Conservation (phyloP, 2,113 vertebrate species). For the Alexandromys fortis region DNA sequence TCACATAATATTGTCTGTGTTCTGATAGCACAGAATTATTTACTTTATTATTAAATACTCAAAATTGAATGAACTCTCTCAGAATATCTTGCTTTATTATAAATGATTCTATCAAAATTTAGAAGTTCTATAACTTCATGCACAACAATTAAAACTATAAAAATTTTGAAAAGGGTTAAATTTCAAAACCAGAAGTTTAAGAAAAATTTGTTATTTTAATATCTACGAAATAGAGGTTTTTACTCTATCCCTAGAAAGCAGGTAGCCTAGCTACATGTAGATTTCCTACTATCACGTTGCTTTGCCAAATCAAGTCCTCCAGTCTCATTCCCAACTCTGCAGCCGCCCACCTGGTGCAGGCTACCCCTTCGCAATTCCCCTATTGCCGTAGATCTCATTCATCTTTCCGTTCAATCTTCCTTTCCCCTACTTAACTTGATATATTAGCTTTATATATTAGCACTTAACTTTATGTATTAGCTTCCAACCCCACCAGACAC, state of each 20-base stretch:
- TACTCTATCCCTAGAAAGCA: background rate
- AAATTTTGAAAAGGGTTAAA: background rate
- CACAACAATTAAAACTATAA: background rate
- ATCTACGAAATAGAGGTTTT: background rate
- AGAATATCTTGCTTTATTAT: background rate
- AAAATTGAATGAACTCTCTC: background rate
- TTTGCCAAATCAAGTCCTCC: background rate
- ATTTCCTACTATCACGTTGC: background rate
- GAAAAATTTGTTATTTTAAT: background rate
- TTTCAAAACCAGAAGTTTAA: background rate
- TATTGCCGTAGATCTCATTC: too few relatives aligned
- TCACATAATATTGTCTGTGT: background rate
- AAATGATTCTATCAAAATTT: background rate
- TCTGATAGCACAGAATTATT: background rate
- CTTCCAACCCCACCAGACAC: too few relatives aligned
- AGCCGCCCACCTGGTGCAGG: rapidly evolving
- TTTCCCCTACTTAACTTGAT: too few relatives aligned
- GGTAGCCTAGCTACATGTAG: background rate
- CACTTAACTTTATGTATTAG: background rate
- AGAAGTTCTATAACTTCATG: background rate
- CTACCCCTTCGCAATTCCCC: background rate
- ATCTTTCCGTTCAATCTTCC: too few relatives aligned
- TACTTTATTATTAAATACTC: background rate
- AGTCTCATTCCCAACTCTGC: background rate
- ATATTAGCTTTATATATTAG: too few relatives aligned